These are phyloP conservation scores for Microctenopoma stevenorrisi DNA, from an alignment of 2,797 vertebrate genomes.

Conservation along the genomic window DNA sequence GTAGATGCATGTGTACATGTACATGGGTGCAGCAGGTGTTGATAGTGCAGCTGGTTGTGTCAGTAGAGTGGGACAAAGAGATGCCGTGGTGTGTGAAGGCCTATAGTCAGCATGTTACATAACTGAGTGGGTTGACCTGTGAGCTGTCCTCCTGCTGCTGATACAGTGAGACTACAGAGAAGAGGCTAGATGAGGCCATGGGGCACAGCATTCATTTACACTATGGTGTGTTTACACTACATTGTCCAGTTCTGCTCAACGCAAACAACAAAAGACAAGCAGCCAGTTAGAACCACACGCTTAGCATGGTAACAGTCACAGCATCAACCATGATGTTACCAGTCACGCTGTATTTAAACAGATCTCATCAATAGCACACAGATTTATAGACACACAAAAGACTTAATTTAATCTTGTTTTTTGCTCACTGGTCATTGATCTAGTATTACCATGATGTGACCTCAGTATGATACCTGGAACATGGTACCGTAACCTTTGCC, in stretches of 20 bases:
- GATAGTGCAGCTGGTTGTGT: slow-evolving; percentile 4
- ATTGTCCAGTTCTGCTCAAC: slow-evolving; percentile 16
- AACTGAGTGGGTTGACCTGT: slow-evolving; percentile 49
- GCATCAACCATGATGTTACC: too few relatives aligned
- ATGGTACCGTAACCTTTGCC: too few relatives aligned
- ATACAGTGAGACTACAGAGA: slow-evolving; percentile 52
- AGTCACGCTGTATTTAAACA: too few relatives aligned
- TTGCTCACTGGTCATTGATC: not conserved
- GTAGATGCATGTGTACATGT: not conserved
- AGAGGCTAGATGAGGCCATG: slow-evolving; percentile 48
- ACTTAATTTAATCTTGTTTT: too few relatives aligned
- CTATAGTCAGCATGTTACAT: slow-evolving; percentile 62
- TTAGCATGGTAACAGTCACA: not conserved
- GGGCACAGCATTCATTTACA: slow-evolving; percentile 33
- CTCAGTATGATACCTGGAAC: too few relatives aligned
- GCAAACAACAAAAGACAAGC: slow-evolving; percentile 23
- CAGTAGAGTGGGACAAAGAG: slow-evolving; percentile 15
- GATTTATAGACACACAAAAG: too few relatives aligned
- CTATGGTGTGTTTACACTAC: slow-evolving; percentile 32
- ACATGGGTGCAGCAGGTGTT: slow-evolving; percentile 10
- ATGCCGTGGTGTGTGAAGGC: slow-evolving; percentile 50
- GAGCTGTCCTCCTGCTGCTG: slow-evolving; percentile 52
- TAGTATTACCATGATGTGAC: not conserved
- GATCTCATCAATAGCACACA: too few relatives aligned
- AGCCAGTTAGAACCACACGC: slow-evolving; percentile 11